A percentile compares a stretch with the other conserved stretches of the same genome.
Evolutionary conservation across 2,113 vertebrate species (phyloP).

Genomic region (Probosciger aterrimus): DNA sequence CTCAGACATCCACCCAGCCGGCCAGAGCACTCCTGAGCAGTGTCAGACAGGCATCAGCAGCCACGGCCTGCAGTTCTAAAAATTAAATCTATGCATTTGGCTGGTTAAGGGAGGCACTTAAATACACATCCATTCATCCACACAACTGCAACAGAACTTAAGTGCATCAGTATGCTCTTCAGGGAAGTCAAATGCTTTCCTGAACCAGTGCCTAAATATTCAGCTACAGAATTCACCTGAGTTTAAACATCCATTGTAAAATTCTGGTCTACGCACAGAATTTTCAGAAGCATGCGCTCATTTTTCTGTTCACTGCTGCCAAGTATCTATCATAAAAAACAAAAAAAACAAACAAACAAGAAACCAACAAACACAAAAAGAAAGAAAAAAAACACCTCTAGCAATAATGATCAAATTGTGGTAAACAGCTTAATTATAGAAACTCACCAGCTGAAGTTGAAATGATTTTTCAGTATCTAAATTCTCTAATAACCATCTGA

Average conservation of each 20-base stretch:
- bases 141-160: neutral
- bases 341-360: neutral
- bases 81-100: neutral
- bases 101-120: neutral
- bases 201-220: neutral
- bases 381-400: neutral
- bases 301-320: neutral
- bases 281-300: neutral
- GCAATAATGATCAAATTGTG: neutral
- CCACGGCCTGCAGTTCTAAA: neutral
- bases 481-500: neutral
- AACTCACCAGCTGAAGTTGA: neutral
- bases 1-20: neutral
- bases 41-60: neutral
- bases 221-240: neutral
- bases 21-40: fast-evolving
- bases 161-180: neutral
- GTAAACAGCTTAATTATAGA: neutral
- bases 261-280: neutral
- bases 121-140: neutral
- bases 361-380: neutral
- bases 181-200: neutral
- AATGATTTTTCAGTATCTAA: neutral
- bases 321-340: neutral
- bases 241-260: neutral